Evolutionary conservation across 2,797 vertebrate genomes (phyloP).

Genomic region (Danio aesculapii): DNA sequence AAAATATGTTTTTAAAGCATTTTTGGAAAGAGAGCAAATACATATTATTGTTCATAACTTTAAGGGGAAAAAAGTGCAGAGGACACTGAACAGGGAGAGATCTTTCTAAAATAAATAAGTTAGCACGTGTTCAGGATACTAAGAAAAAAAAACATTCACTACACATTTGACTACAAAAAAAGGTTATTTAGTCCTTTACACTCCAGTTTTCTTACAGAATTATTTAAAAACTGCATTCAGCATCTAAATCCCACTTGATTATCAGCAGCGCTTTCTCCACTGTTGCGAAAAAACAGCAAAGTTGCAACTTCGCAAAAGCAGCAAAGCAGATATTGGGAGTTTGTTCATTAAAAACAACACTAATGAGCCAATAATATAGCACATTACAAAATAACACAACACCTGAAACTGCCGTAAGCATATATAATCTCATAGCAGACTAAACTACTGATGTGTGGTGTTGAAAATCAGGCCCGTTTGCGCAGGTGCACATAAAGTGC

Average conservation of each 20-base stretch:
- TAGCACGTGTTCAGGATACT: no score
- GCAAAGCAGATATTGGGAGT: constrained; percentile 6
- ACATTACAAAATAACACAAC: not conserved
- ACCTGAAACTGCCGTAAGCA: not conserved
- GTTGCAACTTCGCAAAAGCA: not conserved
- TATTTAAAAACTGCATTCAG: not conserved
- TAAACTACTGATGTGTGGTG: not conserved
- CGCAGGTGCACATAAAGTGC: constrained; percentile 87
- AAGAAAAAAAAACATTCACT: no score
- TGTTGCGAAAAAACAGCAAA: not conserved
- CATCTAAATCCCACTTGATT: constrained; percentile 1
- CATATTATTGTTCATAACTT: no score
- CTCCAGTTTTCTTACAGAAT: constrained; percentile 6
- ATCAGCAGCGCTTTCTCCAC: not conserved
- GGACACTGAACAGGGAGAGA: no score
- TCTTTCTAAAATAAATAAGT: no score
- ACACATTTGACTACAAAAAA: no score
- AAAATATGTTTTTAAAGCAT: no score
- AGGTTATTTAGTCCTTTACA: not conserved
- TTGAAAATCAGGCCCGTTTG: constrained; percentile 75
- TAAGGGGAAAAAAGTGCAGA: no score
- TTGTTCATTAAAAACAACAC: not conserved
- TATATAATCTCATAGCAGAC: not conserved
- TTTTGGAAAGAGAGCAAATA: no score
- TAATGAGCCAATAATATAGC: not conserved